Evolutionary conservation across 2,888 invertebrate genomes (phyloP).

Genomic region (Punctoribates punctum): DNA sequence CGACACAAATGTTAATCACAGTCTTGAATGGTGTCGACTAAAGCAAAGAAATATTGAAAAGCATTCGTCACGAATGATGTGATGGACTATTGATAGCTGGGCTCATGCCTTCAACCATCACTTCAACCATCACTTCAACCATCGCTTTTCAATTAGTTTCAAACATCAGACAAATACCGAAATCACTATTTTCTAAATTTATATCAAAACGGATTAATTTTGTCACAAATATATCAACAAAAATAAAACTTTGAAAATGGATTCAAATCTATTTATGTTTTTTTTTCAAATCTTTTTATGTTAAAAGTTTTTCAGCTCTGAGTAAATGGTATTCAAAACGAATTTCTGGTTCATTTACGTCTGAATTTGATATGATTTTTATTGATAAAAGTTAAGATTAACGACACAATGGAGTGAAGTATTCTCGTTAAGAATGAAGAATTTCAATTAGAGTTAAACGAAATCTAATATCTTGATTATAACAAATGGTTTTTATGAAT

Average conservation of each 20-base stretch:
- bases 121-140: background rate
- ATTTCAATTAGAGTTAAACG: background rate
- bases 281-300: too few species aligned
- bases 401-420: too few species aligned
- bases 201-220: background rate
- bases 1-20: background rate
- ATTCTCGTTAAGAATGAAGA: background rate
- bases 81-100: background rate
- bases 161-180: slow-evolving; percentile 13
- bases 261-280: too few species aligned
- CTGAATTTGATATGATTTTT: too few species aligned
- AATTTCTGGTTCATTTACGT: too few species aligned
- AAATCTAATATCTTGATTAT: background rate
- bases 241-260: background rate
- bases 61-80: background rate
- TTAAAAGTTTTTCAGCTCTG: too few species aligned
- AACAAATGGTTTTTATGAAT: slow-evolving; percentile 8
- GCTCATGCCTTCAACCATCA: too few species aligned
- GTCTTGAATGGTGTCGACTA: background rate
- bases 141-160: too few species aligned
- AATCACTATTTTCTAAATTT: background rate
- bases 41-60: background rate
- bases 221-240: background rate
- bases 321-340: too few species aligned
- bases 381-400: too few species aligned